Conservation (phyloP, 1,140 invertebrate species). For the Drosophila sucinea region DNA sequence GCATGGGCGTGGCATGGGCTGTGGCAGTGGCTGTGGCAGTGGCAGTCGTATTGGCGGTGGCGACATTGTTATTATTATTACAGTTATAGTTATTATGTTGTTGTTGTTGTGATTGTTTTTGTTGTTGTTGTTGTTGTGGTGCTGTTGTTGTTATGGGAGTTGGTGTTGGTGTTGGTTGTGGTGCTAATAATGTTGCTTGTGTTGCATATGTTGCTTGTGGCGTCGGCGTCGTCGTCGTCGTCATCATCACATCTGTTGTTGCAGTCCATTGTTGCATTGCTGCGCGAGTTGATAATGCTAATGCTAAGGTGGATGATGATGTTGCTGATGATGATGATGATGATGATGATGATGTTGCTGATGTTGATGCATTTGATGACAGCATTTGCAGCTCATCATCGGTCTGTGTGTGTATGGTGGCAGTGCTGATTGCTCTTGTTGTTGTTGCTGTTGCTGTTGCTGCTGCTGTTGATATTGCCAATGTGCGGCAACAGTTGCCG, state of each 20-base stretch:
- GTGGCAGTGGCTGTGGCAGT: background rate
- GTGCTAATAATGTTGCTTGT: constrained; percentile 24
- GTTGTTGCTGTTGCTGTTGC: constrained; percentile 20
- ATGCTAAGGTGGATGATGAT: constrained; percentile 22
- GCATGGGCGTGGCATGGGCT: constrained; percentile 26
- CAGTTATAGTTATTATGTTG: constrained; percentile 36
- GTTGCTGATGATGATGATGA: constrained; percentile 14
- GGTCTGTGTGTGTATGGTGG: constrained; percentile 74
- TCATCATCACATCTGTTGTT: constrained; percentile 33
- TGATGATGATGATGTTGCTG: constrained; percentile 30
- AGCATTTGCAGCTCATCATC: constrained; percentile 58
- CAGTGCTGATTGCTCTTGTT: constrained; percentile 44
- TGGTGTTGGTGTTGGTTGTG: constrained; percentile 22
- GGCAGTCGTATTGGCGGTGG: constrained; percentile 34
- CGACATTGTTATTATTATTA: constrained; percentile 35
- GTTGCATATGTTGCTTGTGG: constrained; percentile 44
- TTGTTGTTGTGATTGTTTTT: constrained; percentile 47
- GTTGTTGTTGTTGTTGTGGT: constrained; percentile 21
- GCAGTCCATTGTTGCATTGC: constrained; percentile 70
- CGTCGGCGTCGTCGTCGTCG: constrained; percentile 54
- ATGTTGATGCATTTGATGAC: constrained; percentile 11
- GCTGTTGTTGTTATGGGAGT: constrained; percentile 26
- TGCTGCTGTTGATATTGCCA: constrained; percentile 23
- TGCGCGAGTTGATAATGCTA: constrained; percentile 48
- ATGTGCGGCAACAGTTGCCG: constrained; percentile 51